Evolutionary conservation across 2,113 vertebrate species (phyloP), one percentile per base, ranked within the genome.

Genomic region (Entosphenus tridentatus): DNA sequence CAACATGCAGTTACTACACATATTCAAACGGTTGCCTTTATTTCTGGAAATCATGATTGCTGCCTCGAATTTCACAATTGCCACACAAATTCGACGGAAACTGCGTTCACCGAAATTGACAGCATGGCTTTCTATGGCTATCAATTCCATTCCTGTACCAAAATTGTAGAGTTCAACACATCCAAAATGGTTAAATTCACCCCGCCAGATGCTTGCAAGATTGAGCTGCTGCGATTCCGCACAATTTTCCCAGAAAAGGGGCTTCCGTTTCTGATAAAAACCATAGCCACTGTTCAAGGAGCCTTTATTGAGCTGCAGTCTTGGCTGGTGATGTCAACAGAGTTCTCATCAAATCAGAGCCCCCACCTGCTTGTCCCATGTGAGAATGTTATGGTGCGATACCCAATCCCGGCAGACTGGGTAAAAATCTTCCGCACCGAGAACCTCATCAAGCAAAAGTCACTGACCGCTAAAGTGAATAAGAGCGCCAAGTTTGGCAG

Each of bases 401-500:
- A 96, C 72, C 92, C 92, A 0, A 83, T 96, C 73, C 93, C 93
- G 0, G 78, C 81, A 0, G 82, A 88, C 71, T 98, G 92, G 93
- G 78, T 90, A 72, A 91, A 86, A 79, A 86, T 86, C 69, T 82
- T 88, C 55, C 87, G 86, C 79, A 91, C 87, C 1, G 85, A 85
- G 75, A 84, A 85, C 21, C 80, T 96, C 17, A 84, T 91, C 77
- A 83, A 85, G 69, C 91, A 90, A 78, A 89, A 84, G 74, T 95
- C 90, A 2, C 76, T 96, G 67, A 95, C 89, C 76, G 86, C 88
- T 11, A 87, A 88, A 70, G 95, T 90, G 87, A 96, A 95, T 74
- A 85, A 87, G 73, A 87, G 86, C 13, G 76, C 84, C 0, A 93
- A 91, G 75, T 78, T 96, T 76, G 89, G 90, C 2, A 80, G 83